phyloP scores from a whole-genome alignment of 2,113 vertebrate species.

The Hemichromis elongatus region DNA sequence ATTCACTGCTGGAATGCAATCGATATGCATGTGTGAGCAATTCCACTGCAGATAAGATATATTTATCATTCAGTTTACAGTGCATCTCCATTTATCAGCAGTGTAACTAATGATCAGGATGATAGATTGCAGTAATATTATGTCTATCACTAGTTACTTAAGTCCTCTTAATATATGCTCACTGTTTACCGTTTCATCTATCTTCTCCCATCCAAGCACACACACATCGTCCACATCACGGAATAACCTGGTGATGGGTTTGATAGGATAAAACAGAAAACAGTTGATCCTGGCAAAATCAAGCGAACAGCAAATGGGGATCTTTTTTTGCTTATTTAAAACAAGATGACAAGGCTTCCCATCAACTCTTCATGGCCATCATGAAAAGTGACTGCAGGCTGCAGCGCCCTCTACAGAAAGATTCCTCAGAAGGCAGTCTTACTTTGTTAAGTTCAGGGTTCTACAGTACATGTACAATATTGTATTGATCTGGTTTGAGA shows the following conservation, averaged over 20 bases:
- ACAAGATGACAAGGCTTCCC: neutral
- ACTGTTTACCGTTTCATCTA: conserved; percentile 33
- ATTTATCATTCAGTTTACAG: conserved; percentile 11
- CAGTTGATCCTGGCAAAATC: neutral
- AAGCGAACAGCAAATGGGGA: neutral
- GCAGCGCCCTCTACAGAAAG: neutral
- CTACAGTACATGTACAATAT: neutral
- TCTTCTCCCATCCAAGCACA: conserved; percentile 11
- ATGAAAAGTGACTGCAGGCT: neutral
- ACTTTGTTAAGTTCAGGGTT: neutral
- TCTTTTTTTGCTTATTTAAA: neutral
- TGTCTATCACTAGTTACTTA: conserved; percentile 45
- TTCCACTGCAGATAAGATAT: neutral
- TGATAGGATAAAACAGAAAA: neutral
- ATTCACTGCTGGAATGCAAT: neutral
- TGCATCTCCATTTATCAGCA: conserved; percentile 29
- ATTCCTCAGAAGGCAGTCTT: neutral
- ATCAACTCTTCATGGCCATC: neutral
- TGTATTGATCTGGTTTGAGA: neutral
- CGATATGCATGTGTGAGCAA: conserved; percentile 2
- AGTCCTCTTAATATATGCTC: conserved; percentile 30
- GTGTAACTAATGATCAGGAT: conserved; percentile 31
- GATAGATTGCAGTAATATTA: conserved; percentile 47
- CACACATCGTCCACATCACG: neutral
- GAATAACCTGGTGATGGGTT: neutral